Evolutionary conservation across 2,113 vertebrate species (phyloP).

Genomic region (Mormyrus lacerda): DNA sequence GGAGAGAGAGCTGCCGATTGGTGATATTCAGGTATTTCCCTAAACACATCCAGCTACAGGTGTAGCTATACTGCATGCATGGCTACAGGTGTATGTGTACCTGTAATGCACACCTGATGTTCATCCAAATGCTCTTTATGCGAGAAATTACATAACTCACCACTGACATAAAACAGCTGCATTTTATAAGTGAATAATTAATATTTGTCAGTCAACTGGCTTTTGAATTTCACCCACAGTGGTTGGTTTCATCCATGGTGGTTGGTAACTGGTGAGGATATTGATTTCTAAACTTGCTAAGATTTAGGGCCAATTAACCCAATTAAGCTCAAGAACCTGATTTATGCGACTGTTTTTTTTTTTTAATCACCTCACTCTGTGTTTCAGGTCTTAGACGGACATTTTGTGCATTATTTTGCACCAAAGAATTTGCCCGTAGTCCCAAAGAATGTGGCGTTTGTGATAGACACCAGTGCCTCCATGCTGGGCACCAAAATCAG

Average conservation of each 20-base stretch:
- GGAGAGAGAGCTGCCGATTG: conserved; percentile 74
- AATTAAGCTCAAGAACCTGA: conserved; percentile 5
- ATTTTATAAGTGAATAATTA: neutral
- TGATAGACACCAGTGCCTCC: conserved; percentile 91
- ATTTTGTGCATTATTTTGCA: conserved; percentile 95
- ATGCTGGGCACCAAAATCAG: conserved; percentile 87
- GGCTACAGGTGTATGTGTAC: neutral
- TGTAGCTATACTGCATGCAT: conserved; percentile 47
- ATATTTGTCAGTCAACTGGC: neutral
- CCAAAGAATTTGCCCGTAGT: conserved; percentile 83
- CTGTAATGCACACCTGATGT: neutral
- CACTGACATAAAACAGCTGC: neutral
- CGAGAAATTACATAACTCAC: neutral
- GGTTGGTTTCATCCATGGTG: neutral
- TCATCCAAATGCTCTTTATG: neutral
- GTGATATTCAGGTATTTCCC: conserved; percentile 80
- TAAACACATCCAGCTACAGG: neutral
- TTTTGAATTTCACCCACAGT: neutral
- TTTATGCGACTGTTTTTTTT: no score
- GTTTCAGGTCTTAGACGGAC: conserved; percentile 80
- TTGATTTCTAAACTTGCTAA: neutral
- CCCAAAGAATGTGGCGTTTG: conserved; percentile 90
- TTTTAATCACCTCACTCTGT: neutral
- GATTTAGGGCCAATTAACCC: neutral
- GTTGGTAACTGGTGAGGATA: neutral